A percentile compares a stretch with the other conserved stretches of the same genome.
Conservation (phyloP, 2,797 vertebrate species). For the Myotis myotis region DNA sequence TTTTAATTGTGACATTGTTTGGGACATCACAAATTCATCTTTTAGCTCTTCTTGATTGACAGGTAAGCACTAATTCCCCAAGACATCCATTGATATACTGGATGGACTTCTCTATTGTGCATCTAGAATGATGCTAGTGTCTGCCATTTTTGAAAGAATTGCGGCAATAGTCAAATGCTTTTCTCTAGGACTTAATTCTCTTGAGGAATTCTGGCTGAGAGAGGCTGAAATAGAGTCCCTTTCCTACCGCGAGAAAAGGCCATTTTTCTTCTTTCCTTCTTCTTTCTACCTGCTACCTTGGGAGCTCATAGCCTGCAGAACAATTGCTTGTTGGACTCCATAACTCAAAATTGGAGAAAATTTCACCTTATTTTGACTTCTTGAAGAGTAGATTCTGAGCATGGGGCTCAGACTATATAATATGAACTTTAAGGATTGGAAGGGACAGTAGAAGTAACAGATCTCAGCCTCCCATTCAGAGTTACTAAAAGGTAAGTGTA, state of each 20-base stretch:
- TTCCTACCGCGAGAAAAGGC: background rate
- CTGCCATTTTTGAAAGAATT: background rate
- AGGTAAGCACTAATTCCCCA: background rate
- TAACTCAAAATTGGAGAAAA: slow-evolving; percentile 5
- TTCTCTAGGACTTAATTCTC: background rate
- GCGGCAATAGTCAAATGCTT: background rate
- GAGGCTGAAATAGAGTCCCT: background rate
- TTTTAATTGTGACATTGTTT: background rate
- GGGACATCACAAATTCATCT: background rate
- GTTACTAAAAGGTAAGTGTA: background rate
- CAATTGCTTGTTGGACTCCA: background rate
- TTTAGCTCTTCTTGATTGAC: background rate
- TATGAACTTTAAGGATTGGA: background rate
- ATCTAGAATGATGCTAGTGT: background rate
- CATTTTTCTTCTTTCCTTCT: background rate
- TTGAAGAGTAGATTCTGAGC: background rate
- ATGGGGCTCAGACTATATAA: background rate
- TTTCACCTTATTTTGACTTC: background rate
- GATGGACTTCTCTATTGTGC: background rate
- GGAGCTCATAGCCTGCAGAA: background rate
- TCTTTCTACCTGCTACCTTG: background rate
- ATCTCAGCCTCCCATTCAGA: background rate
- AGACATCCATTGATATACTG: background rate
- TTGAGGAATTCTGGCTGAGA: background rate
- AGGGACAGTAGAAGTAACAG: background rate